Evolutionary conservation across 2,113 vertebrate genomes (phyloP), one percentile per base, ranked within the genome.

Genomic region (Dinomys branickii): DNA sequence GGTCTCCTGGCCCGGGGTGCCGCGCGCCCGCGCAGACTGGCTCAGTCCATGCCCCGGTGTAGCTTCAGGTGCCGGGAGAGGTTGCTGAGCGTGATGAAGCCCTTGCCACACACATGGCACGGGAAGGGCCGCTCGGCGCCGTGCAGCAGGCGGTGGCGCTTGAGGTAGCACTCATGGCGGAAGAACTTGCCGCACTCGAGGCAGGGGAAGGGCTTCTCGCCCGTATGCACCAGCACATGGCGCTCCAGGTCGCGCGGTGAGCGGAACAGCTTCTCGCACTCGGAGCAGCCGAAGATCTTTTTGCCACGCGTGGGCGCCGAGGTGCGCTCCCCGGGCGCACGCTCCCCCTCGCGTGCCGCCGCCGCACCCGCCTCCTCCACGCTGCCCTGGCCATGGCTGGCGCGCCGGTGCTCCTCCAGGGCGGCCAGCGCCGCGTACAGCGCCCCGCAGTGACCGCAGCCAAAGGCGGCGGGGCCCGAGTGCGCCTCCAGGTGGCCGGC

Each of bases 371-470:
- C 20, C 5, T 38, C 91, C 20, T 63, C n/a, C 75, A 63, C 13
- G 58, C 96, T 0, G 1, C 84, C 54, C 67, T 96, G 38, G 7
- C 89, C 93, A n/a, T 95, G 96, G 91, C 95, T 97, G 47, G 61
- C 71, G 0, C 92, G 93, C 33, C 97, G 95, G 65, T 98, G 98
- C 93, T 97, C 98, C 98, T 99, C 99, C 98, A 99, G 98, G 61
- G 99, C 99, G 52, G 99, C 99, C 97, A 99, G 98, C 16, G 99
- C 99, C 56, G 99, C 99, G 94, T 99, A 99, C 91, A 99, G 98
- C 87, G 99, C 99, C 85, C 99, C 99, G 19, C 99, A 99, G 97
- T 99, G 98, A 94, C 99, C 98, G 59, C 99, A 99, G 67, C 99
- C 98, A 4, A 97, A 98, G 26, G 98, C 91, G 22, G 98, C 97